Evolutionary conservation across 2,797 vertebrate species (phyloP).

Genomic region (Peromyscus attwateri): DNA sequence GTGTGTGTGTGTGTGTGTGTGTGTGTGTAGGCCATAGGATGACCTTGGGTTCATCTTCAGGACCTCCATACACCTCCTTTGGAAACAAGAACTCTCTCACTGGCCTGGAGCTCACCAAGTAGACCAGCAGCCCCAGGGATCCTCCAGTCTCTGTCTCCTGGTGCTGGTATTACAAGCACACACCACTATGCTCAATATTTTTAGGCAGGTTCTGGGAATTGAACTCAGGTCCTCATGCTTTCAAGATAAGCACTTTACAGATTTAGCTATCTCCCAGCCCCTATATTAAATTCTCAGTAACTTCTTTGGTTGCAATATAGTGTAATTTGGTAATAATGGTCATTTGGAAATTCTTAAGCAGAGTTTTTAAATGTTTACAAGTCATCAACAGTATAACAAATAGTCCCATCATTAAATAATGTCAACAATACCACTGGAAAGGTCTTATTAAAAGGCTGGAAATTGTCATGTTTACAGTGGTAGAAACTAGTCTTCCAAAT

Average conservation of each 20-base stretch:
- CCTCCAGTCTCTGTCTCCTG: not conserved
- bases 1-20: too few species aligned
- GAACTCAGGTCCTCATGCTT: not conserved
- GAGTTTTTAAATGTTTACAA: not conserved
- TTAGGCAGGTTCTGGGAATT: not conserved
- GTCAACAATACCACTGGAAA: constrained; percentile 19
- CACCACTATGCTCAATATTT: too few species aligned
- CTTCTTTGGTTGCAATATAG: not conserved
- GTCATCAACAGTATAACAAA: not conserved
- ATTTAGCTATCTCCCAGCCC: not conserved
- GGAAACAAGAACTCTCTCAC: not conserved
- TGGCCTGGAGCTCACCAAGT: not conserved
- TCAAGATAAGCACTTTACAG: not conserved
- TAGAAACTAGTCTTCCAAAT: constrained; percentile 6
- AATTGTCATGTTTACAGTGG: not conserved
- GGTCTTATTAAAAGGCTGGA: not conserved
- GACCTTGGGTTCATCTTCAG: not conserved
- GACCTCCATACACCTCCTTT: not conserved
- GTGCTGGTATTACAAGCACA: too few species aligned
- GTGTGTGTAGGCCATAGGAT: not conserved
- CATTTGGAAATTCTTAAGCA: constrained; percentile 31
- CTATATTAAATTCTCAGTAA: not conserved
- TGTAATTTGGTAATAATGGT: not conserved
- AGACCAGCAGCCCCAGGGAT: not conserved
- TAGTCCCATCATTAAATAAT: not conserved